A percentile compares a stretch with the other conserved stretches of the same genome.
Evolutionary conservation across 2,888 invertebrate species (phyloP).

Genomic region (Hemistola chrysoprasaria): DNA sequence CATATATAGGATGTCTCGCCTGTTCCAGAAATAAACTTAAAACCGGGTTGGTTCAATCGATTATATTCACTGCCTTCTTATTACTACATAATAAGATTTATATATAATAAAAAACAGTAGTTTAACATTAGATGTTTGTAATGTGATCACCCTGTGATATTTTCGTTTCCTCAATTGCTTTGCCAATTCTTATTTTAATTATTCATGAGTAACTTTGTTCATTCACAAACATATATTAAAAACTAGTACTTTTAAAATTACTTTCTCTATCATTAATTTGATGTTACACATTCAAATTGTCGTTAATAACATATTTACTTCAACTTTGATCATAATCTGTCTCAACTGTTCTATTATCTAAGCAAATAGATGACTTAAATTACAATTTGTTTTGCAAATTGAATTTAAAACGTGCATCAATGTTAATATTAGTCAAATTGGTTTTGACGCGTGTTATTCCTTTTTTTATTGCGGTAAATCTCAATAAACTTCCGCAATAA

Average conservation of each 20-base stretch:
- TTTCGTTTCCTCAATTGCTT: no score
- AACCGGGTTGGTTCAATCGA: constrained; percentile 75
- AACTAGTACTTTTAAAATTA: constrained; percentile 9
- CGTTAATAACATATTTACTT: constrained; percentile 12
- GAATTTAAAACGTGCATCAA: constrained; percentile 19
- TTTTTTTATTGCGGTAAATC: constrained; percentile 29
- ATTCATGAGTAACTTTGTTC: no score
- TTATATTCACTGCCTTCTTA: constrained; percentile 50
- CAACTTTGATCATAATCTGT: constrained; percentile 15
- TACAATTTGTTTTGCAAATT: constrained; percentile 23
- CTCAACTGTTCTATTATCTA: constrained; percentile 10
- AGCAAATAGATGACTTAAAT: constrained; percentile 13
- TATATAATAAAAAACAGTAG: no score
- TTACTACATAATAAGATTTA: constrained; percentile 32
- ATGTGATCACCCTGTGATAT: no score
- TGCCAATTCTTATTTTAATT: no score
- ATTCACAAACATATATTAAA: no score
- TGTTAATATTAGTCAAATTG: constrained; percentile 26
- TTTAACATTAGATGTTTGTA: constrained; percentile 15
- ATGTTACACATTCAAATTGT: constrained; percentile 13
- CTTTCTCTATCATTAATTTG: constrained; percentile 16
- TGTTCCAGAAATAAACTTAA: constrained; percentile 66
- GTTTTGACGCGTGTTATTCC: constrained; percentile 21
- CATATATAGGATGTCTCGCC: no score
- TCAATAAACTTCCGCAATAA: constrained; percentile 17